Percentiles rank a stretch among this genome's conserved stretches.
Evolutionary conservation across 1,140 invertebrate genomes (phyloP).

Genomic region (Argopecten irradians): DNA sequence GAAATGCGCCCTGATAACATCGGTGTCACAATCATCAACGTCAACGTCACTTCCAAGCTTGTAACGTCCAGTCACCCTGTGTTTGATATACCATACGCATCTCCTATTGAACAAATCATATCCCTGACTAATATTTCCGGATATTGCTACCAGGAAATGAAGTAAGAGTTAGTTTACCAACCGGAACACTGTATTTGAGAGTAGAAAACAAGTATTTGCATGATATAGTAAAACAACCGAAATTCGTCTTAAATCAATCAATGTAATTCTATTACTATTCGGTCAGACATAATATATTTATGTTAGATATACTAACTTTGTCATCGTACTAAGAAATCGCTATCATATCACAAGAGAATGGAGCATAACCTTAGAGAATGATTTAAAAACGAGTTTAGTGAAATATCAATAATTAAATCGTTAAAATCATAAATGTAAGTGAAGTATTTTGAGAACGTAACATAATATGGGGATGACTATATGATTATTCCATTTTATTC

Average conservation of each 20-base stretch:
- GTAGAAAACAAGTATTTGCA: background rate
- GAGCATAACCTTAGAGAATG: background rate
- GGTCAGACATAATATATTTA: background rate
- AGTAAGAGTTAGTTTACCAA: too few species aligned
- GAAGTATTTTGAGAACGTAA: slow-evolving; percentile 17
- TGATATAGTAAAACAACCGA: background rate
- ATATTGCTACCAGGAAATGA: slow-evolving; percentile 34
- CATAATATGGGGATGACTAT: background rate
- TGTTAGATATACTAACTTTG: background rate
- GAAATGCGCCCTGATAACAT: background rate
- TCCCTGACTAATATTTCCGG: slow-evolving; percentile 27
- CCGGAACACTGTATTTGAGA: background rate
- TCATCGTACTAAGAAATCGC: background rate
- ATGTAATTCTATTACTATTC: background rate
- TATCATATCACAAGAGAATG: background rate
- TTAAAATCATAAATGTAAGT: slow-evolving; percentile 1
- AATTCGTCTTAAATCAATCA: background rate
- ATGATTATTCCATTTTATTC: background rate
- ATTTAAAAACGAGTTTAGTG: background rate
- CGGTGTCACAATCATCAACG: background rate
- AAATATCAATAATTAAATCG: background rate
- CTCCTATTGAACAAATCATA: background rate
- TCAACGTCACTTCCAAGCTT: background rate
- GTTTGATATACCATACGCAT: background rate
- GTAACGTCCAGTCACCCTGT: background rate